Percentiles rank a stretch among this genome's conserved stretches.
These are phyloP conservation scores for Phaenicophaeus curvirostris DNA, from an alignment of 2,797 vertebrate genomes.

Conservation along the genomic window DNA sequence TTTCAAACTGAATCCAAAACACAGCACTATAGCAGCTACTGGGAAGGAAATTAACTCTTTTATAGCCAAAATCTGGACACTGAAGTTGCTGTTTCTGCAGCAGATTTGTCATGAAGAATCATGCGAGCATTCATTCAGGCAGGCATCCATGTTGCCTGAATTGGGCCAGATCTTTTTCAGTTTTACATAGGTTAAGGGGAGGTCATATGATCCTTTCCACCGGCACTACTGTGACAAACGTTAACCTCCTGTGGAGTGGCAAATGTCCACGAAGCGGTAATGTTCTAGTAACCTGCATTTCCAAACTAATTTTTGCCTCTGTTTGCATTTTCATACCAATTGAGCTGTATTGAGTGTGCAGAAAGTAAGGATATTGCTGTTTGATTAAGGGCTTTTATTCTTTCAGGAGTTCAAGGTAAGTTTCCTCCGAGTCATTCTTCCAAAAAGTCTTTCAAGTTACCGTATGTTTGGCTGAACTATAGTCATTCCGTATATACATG, in stretches of 20 bases:
- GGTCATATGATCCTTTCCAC: accelerated
- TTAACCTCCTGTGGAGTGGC: background rate
- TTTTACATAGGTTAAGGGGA: background rate
- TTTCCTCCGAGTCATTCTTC: background rate
- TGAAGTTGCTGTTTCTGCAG: background rate
- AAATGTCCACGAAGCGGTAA: background rate
- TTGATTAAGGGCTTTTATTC: background rate
- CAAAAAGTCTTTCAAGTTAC: background rate
- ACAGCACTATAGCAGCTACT: too few species aligned
- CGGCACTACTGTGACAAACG: background rate
- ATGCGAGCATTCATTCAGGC: accelerated
- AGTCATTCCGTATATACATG: background rate
- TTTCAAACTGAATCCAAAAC: too few species aligned
- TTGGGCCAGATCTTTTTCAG: background rate
- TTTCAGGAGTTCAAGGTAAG: background rate
- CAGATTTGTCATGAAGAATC: background rate
- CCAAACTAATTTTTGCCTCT: background rate
- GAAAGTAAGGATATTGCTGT: background rate
- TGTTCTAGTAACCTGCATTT: background rate
- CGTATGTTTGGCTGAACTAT: background rate
- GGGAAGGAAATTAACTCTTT: too few species aligned
- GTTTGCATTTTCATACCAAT: background rate
- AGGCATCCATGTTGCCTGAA: background rate
- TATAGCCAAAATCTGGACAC: too few species aligned
- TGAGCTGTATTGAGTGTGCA: background rate